phyloP scores from a whole-genome alignment of 2,797 vertebrate species.

The Tadarida brasiliensis region DNA sequence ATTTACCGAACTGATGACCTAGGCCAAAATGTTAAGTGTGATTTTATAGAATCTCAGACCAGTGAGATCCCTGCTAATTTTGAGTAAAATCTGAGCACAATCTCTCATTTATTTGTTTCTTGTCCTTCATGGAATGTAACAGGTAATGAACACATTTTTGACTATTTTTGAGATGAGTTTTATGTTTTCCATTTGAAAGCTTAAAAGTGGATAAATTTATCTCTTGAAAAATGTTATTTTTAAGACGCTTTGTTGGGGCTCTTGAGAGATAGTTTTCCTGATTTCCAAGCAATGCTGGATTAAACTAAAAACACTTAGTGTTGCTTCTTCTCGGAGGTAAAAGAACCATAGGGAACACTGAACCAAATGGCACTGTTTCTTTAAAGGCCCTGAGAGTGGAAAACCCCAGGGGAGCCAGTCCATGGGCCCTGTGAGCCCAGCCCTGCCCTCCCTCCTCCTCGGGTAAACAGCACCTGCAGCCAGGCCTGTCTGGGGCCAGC shows the following conservation, averaged over 20 bases:
- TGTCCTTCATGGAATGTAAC: neutral
- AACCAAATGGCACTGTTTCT: neutral
- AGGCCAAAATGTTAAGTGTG: neutral
- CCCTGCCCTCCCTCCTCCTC: constrained; percentile 10
- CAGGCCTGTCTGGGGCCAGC: constrained; percentile 69
- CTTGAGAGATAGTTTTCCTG: neutral
- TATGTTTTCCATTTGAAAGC: constrained; percentile 42
- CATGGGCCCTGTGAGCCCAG: neutral
- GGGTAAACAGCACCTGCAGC: constrained; percentile 79
- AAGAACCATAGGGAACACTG: neutral
- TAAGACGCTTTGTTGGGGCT: neutral
- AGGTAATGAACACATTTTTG: neutral
- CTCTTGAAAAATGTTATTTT: constrained; percentile 1
- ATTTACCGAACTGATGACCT: neutral
- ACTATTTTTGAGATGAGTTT: constrained; percentile 15
- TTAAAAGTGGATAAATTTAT: neutral
- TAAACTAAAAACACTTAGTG: neutral
- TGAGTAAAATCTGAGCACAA: neutral
- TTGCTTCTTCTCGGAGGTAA: neutral
- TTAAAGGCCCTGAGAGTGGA: neutral
- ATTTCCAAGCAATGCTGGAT: neutral
- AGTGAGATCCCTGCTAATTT: neutral
- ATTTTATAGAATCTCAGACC: neutral
- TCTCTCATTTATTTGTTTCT: neutral
- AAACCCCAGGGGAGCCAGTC: constrained; percentile 10